Evolutionary conservation across 1,140 invertebrate genomes (phyloP), one percentile per base, ranked within the genome.

Genomic region (Sycophila sp.): DNA sequence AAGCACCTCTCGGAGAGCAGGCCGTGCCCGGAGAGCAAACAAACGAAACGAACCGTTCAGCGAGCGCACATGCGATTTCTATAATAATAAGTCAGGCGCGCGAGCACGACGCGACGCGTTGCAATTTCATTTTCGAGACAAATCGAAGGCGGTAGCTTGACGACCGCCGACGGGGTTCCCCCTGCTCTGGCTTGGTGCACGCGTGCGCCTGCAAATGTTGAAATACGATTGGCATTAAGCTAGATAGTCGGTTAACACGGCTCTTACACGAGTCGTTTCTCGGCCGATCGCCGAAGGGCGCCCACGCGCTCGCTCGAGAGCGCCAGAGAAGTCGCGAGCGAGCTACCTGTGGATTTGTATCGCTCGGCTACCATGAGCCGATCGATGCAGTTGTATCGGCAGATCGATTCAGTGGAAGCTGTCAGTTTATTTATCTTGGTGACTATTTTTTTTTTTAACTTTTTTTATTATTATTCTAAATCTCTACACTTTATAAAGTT

Each of bases 201-300:
- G n/a, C n/a, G 40, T 7, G 38, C 15, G 28, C 38, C 56, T 51
- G 47, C 64, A 68, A 72, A 75, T 19, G 58, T 32, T 76, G 69
- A 78, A 73, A 76, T 74, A 74, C 75, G 72, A 76, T 74, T 70
- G 60, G 53, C 65, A 76, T 77, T 70, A 75, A 70, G 58, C 65
- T 67, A 76, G 72, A 76, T 73, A 71, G 62, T 34, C 56, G 71
- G 56, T 77, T 76, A 73, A 74, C 69, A 55, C 36, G 59, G 55
- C 24, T 58, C 53, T 59, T 68, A 56, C 64, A 75, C 60, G 62
- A 73, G 36, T 62, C 47, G 68, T 62, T 17, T 53, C 62, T 73
- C 68, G 59, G 47, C 32, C 47, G 24, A 77, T 73, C 24, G 68
- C 63, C 51, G 17, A 53, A 67, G 60, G 67, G 36, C 67, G 60